phyloP scores from a whole-genome alignment of 2,113 vertebrate species.

The Aspiorhynchus laticeps region DNA sequence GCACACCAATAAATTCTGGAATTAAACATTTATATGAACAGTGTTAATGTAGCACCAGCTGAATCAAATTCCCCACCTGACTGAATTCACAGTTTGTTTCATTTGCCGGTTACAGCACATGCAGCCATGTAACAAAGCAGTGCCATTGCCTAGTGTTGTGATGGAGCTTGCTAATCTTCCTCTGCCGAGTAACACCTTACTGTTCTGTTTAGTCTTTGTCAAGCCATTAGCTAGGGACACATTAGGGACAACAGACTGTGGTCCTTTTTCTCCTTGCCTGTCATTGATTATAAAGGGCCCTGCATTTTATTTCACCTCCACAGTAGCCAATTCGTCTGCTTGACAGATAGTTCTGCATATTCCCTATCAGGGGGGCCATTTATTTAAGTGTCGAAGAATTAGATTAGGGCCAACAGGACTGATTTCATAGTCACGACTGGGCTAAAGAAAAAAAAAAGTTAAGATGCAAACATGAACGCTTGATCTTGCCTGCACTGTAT shows the following conservation, averaged over 20 bases:
- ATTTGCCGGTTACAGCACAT: constrained; percentile 10
- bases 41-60: background rate
- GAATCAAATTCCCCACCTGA: background rate
- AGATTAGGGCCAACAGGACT: constrained; percentile 63
- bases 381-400: constrained; percentile 69
- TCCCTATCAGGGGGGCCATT: constrained; percentile 68
- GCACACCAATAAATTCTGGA: background rate
- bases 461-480: background rate
- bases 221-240: constrained; percentile 39
- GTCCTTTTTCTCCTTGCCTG: constrained; percentile 46
- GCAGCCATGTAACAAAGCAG: background rate
- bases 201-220: constrained; percentile 42
- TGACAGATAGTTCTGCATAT: constrained; percentile 71
- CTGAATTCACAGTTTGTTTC: background rate
- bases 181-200: constrained; percentile 14
- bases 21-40: constrained; percentile 3
- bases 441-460: background rate
- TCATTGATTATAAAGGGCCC: constrained; percentile 68
- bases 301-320: constrained; percentile 66
- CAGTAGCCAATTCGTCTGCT: constrained; percentile 64
- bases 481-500: background rate
- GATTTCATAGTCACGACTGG: constrained; percentile 44
- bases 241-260: constrained; percentile 33
- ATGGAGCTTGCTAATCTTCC: constrained; percentile 42
- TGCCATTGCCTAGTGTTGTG: constrained; percentile 5